Percentiles rank a stretch among this genome's conserved stretches.
phyloP scores from a whole-genome alignment of 2,888 invertebrate genomes.

The Oasisia sp. region DNA sequence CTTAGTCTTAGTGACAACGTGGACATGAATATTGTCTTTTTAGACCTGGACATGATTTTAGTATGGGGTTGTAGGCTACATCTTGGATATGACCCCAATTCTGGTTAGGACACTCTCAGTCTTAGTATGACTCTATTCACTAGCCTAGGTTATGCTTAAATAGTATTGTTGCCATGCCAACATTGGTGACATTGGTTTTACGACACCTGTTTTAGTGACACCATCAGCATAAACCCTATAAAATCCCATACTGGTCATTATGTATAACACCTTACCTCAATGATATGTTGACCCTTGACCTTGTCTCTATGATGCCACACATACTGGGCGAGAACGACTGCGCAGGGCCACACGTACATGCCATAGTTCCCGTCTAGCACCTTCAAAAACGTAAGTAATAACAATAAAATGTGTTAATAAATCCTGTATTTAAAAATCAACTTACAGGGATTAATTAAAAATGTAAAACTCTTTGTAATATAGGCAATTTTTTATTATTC shows the following conservation, averaged over 20 bases:
- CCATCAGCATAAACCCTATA: background rate
- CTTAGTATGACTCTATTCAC: background rate
- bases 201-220: background rate
- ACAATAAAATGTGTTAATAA: background rate
- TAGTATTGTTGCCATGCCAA: background rate
- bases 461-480: no score
- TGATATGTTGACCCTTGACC: slow-evolving; percentile 73
- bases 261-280: slow-evolving; percentile 90
- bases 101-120: background rate
- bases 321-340: slow-evolving; percentile 92
- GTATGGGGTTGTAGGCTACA: background rate
- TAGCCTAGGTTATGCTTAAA: background rate
- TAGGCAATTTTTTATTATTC: no score
- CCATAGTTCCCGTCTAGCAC: slow-evolving; percentile 74
- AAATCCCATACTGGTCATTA: background rate
- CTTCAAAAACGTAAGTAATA: slow-evolving; percentile 36
- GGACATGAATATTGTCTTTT: background rate
- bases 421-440: background rate
- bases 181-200: background rate
- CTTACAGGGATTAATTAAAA: background rate
- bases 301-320: slow-evolving; percentile 76
- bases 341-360: slow-evolving; percentile 95
- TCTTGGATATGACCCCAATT: background rate
- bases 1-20: background rate
- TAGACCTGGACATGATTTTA: background rate